Base-by-base conservation (phyloP, 2,113 vertebrate species). In the Isichthys henryi region DNA sequence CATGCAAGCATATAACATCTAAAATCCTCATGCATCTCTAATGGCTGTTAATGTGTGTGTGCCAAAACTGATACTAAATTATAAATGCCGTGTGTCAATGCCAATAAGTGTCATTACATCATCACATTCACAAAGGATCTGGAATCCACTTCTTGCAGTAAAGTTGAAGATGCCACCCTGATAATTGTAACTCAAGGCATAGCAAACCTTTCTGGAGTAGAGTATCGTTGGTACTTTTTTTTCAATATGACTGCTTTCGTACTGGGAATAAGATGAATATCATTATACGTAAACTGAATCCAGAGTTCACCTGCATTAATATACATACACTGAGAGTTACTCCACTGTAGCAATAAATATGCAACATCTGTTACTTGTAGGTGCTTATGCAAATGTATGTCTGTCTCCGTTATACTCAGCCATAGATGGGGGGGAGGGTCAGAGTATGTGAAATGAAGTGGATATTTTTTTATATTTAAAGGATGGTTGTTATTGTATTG, bases 261-360 rank as follows among this genome's bases (percentile, higher is more conserved):
- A 95, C 93, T 92, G 95, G 95, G 95, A 95, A 96, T 96, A 95
- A 95, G 94, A 93, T 94, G 93, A 96, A 96, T 96, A 96, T 96
- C 95, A 96, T 96, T 96, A 96, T 94, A 94, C 94, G 94, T 96
- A 95, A 96, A 95, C 93, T 93, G 93, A 95, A 94, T 94, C 94
- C 93, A 92, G 89, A 91, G 93, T 94, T 94, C 93, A 92, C 92
- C 91, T 91, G 92, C 94, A 96, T 96, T 96, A 95, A 96, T 96
- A 96, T 96, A 96, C 90, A 96, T 96, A 95, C 95, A 94, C 93
- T 93, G 94, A 93, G 94, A 94, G 91, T 88, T 89, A 94, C 94
- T 93, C 94, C 92, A 90, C 90, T 91, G 82, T 90, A 3, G 91
- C 90, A 91, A 94, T 94, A 95, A 94, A 93, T 93, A 94, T 92